Conservation (phyloP, 64 coral and sea anemone genomes). For the Stichodactyla mertensii region DNA sequence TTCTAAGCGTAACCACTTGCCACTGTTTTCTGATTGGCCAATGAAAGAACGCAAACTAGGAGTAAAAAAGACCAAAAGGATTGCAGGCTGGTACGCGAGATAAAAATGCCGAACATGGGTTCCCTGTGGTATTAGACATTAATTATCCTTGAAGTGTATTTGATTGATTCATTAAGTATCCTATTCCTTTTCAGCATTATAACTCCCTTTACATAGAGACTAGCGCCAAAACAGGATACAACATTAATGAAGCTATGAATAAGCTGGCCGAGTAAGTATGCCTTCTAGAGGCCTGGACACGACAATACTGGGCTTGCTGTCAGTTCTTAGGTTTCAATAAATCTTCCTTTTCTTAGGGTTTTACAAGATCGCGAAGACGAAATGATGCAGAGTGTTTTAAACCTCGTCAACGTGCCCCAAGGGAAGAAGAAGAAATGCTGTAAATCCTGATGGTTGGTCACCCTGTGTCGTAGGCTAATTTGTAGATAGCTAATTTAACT, state of each 20-base stretch:
- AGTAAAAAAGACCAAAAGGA: background rate
- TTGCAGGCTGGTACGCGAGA: background rate
- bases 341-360: slow-evolving; percentile 39
- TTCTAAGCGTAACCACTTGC: too few species aligned
- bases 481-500: background rate
- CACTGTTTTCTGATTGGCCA: too few species aligned
- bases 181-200: slow-evolving; percentile 50
- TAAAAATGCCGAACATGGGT: background rate
- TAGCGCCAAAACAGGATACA: slow-evolving; percentile 92
- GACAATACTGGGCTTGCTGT: background rate
- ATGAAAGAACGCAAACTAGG: too few species aligned
- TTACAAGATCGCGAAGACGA: slow-evolving; percentile 82
- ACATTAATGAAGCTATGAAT: slow-evolving; percentile 82
- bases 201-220: slow-evolving; percentile 85
- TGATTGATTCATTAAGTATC: background rate
- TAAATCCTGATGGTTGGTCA: slow-evolving; percentile 34
- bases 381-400: slow-evolving; percentile 73
- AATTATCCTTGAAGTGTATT: too few species aligned
- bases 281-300: background rate
- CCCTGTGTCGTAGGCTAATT: background rate
- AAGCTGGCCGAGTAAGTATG: slow-evolving; percentile 88
- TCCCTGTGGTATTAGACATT: background rate
- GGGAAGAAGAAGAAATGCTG: slow-evolving; percentile 77
- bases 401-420: slow-evolving; percentile 28
- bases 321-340: too few species aligned